These are phyloP conservation scores for Vulpes lagopus DNA, from an alignment of 2,113 vertebrate species.

Conservation along the genomic window DNA sequence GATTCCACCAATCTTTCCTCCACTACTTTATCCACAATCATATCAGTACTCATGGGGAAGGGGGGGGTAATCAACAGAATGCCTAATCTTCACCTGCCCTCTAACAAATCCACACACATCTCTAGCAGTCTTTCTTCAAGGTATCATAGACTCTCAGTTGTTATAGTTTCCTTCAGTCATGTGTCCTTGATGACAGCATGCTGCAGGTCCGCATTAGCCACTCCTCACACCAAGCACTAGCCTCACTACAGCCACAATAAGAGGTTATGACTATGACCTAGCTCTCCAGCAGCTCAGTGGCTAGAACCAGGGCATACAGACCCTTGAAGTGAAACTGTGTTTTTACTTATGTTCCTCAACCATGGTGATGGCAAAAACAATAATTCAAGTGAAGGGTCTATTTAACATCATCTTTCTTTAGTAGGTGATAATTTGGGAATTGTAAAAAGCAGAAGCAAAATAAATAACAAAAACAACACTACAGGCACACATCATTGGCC, in stretches of 20 bases:
- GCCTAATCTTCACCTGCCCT: slow-evolving; percentile 91
- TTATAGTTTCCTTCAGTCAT: slow-evolving; percentile 88
- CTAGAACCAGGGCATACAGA: slow-evolving; percentile 88
- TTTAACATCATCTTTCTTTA: not conserved
- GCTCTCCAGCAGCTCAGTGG: slow-evolving; percentile 90
- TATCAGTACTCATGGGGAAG: slow-evolving; percentile 82
- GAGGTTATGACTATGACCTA: slow-evolving; percentile 90
- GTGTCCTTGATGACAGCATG: slow-evolving; percentile 88
- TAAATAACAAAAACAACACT: not conserved
- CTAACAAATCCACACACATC: slow-evolving; percentile 88
- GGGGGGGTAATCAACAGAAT: slow-evolving; percentile 84
- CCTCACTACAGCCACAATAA: slow-evolving; percentile 89
- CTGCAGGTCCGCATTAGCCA: slow-evolving; percentile 89
- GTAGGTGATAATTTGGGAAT: not conserved
- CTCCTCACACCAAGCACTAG: slow-evolving; percentile 86
- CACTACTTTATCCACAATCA: slow-evolving; percentile 91
- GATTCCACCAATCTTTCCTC: slow-evolving; percentile 91
- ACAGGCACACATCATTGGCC: not conserved
- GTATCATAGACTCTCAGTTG: slow-evolving; percentile 89
- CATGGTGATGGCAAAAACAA: slow-evolving; percentile 91
- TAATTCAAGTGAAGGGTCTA: slow-evolving; percentile 83
- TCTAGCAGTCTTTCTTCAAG: slow-evolving; percentile 90
- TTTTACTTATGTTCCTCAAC: slow-evolving; percentile 91
- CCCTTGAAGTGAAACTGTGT: slow-evolving; percentile 90
- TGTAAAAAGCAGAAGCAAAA: not conserved